Base-by-base conservation (phyloP, 2,797 vertebrate species). In the Ateles fusciceps region DNA sequence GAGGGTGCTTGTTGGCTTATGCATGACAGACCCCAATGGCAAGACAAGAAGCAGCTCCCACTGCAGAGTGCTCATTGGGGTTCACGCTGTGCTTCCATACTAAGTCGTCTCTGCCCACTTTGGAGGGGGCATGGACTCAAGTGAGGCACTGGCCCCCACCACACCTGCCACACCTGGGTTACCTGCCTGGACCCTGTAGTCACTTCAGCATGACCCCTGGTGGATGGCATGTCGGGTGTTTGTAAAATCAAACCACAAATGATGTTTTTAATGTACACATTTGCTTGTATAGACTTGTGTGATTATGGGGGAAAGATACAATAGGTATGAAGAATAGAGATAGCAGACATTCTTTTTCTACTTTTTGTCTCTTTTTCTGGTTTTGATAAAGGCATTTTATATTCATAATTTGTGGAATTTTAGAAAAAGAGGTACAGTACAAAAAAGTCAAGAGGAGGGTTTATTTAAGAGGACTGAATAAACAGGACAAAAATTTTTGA, bases 21-120 rank as follows among this genome's bases (percentile, higher is more conserved):
- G 0, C 2, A 11, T 30, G 33, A 81, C 44, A 42, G 0, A 1
- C 11, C 30, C 52, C 24, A 36, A 3, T 13, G 10, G 8, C 46
- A 50, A 87, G n/a, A 68, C 22, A 9, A 33, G 57, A 6, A 39
- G 22, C 17, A n/a, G 44, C 2, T 48, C 11, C 75, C 28, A 5
- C 28, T 4, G 2, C 6, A 39, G 36, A 19, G 0, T 28, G n/a
- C 4, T 26, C 1, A 0, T 2, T 10, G 39, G 17, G 42, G 21
- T 33, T 19, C 10, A 11, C 3, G 15, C 11, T 24, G 10, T 28
- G 33, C 26, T 44, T 10, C 28, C 22, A 42, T 7, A 19, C 19
- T 68, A 46, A 21, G 21, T 19, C 0, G 4, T 44, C 55, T 75
- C 57, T 64, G 2, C 48, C 71, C 2, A 3, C n/a, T 30, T 44